These are phyloP conservation scores for Cathartes aura DNA, from an alignment of 2,113 vertebrate species.

Conservation along the genomic window DNA sequence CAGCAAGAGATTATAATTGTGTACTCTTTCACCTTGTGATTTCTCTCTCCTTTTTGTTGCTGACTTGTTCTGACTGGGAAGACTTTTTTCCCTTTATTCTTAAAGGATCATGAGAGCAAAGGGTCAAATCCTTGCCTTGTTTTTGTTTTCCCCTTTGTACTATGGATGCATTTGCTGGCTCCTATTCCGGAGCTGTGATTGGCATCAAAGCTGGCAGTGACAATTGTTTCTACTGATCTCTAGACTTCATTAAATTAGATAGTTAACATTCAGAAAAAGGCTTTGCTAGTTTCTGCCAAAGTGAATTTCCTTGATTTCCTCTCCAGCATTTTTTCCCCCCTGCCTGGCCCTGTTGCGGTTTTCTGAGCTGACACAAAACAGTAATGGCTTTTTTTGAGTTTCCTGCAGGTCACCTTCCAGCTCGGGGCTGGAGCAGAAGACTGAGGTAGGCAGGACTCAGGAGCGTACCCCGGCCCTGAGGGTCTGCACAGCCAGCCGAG, in stretches of 20 bases:
- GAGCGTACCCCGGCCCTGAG: neutral
- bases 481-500: neutral
- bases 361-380: constrained; percentile 45
- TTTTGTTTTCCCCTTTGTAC: constrained; percentile 28
- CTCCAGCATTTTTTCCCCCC: neutral
- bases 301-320: constrained; percentile 63
- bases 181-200: neutral
- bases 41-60: neutral
- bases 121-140: constrained; percentile 41
- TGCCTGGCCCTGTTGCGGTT: neutral
- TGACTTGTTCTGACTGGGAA: neutral
- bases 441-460: neutral
- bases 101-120: neutral
- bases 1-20: neutral
- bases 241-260: constrained; percentile 66
- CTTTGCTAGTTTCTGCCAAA: constrained; percentile 61
- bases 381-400: neutral
- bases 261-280: constrained; percentile 61
- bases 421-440: neutral
- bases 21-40: neutral
- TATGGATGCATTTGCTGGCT: constrained; percentile 15
- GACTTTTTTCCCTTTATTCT: neutral
- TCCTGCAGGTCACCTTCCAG: constrained; percentile 8
- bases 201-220: constrained; percentile 64
- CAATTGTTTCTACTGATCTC: constrained; percentile 59